phyloP scores from a whole-genome alignment of 2,113 vertebrate genomes.

The Bambusicola thoracicus region DNA sequence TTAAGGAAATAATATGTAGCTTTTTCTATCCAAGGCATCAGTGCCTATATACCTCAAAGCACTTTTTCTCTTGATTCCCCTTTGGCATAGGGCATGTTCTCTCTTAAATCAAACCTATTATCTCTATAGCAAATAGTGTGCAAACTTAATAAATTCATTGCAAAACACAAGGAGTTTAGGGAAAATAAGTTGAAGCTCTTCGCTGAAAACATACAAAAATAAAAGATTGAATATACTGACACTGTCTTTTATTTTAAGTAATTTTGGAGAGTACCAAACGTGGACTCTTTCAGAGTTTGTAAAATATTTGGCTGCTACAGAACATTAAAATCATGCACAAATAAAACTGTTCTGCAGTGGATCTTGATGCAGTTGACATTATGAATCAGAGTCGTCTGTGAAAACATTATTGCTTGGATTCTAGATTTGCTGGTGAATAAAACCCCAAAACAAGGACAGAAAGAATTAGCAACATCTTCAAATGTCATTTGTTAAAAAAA shows the following conservation, averaged over 20 bases:
- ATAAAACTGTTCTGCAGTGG: background rate
- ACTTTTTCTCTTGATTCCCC: background rate
- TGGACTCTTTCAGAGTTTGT: background rate
- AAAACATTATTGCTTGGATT: background rate
- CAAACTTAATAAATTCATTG: background rate
- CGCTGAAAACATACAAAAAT: background rate
- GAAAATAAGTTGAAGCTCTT: background rate
- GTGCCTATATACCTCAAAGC: background rate
- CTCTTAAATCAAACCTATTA: conserved; percentile 18
- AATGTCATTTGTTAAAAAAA: background rate
- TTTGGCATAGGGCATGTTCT: background rate
- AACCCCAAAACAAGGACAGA: background rate
- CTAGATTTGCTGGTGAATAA: background rate
- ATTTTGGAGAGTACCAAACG: background rate
- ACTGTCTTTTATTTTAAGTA: background rate
- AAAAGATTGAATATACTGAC: background rate
- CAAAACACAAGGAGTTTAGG: background rate
- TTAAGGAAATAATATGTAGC: background rate
- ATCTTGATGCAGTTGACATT: background rate
- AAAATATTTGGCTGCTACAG: background rate
- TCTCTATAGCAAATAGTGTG: background rate
- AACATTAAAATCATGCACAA: background rate
- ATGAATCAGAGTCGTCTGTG: background rate
- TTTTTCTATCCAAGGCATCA: background rate
- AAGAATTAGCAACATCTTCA: background rate